These are phyloP conservation scores for Drosophila prolongata DNA, from an alignment of 2,888 invertebrate species.

Conservation along the genomic window DNA sequence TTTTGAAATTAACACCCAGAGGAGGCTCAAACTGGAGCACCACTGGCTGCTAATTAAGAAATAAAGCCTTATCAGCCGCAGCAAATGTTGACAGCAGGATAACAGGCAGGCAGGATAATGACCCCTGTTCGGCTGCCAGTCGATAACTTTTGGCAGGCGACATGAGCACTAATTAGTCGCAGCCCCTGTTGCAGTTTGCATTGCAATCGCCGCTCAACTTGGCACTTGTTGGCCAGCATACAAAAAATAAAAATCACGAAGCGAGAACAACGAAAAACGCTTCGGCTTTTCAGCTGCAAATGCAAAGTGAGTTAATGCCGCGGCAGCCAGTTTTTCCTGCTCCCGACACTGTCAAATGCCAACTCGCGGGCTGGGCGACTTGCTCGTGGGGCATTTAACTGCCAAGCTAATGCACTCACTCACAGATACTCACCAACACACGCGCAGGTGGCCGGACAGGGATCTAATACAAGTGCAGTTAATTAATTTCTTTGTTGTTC, in stretches of 20 bases:
- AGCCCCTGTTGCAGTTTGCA: conserved; percentile 59
- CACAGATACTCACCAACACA: conserved; percentile 43
- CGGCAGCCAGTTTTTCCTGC: conserved; percentile 44
- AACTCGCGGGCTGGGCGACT: conserved; percentile 45
- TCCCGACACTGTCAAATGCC: conserved; percentile 71
- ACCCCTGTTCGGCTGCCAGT: conserved; percentile 22
- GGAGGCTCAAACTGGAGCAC: conserved; percentile 57
- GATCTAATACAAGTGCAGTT: conserved; percentile 65
- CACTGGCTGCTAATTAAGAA: conserved; percentile 72
- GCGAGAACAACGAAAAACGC: conserved; percentile 38
- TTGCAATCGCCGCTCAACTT: conserved; percentile 58
- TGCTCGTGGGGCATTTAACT: conserved; percentile 69
- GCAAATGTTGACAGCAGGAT: conserved; percentile 65
- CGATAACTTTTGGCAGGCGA: conserved; percentile 70
- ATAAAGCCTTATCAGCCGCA: conserved; percentile 65
- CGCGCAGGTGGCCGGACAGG: conserved; percentile 17
- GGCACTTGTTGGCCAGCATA: conserved; percentile 59
- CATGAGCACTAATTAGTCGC: conserved; percentile 78
- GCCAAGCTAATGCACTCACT: conserved; percentile 75
- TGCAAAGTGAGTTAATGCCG: conserved; percentile 75
- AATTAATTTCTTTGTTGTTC: conserved; percentile 80
- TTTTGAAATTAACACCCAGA: conserved; percentile 73
- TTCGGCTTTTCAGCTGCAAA: conserved; percentile 33
- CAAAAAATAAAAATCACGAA: conserved; percentile 17
- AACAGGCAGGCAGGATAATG: conserved; percentile 37